Evolutionary conservation across 1,140 invertebrate genomes (phyloP), one percentile per base, ranked within the genome.

Genomic region (Onthophagus taurus): DNA sequence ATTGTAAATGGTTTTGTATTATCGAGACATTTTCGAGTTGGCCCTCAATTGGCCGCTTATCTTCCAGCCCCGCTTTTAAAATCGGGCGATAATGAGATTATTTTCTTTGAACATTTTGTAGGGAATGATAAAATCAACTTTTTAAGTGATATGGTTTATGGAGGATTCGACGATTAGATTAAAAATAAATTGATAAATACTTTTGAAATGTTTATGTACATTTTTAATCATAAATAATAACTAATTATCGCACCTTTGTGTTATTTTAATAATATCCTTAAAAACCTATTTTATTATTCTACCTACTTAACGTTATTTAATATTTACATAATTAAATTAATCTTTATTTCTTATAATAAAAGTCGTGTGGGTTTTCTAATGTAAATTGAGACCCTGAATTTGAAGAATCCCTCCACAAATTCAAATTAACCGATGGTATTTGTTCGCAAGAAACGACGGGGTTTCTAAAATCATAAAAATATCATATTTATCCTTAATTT

Each of bases 1-100:
- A 70, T 80, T 44, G 52, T 82, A 1, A 82, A 82, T 64, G 77
- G 75, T 3, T 75, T 77, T 52, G 76, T 80, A 53, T 54, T 82
- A 31, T 77, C 76, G 5, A 56, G 78, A 33, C 79, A 78, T 58
- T 56, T 56, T 12, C 60, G 56, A 45, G 51, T 68, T 7, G 79
- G 79, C 1, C 79, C 80, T 0, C 70, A 74, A 52, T 57, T 66
- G 46, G 71, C 72, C 3, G 57, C 77, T 0, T 81, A 76, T 60
- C 47, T 80, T 21, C 78, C 78, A 12, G 75, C 65, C 5, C 70
- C 73, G 1, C 56, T 77, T 13, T 58, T 78, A 1, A 65, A 65
- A 29, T 42, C 48, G 17, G 74, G 74, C n/a, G 45, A 53, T 3
- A 78, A 78, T 59, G 60, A 68, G 39, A 55, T 65, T 45, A 17